phyloP scores from a whole-genome alignment of 2,113 vertebrate genomes.

The Callaeas wilsoni region DNA sequence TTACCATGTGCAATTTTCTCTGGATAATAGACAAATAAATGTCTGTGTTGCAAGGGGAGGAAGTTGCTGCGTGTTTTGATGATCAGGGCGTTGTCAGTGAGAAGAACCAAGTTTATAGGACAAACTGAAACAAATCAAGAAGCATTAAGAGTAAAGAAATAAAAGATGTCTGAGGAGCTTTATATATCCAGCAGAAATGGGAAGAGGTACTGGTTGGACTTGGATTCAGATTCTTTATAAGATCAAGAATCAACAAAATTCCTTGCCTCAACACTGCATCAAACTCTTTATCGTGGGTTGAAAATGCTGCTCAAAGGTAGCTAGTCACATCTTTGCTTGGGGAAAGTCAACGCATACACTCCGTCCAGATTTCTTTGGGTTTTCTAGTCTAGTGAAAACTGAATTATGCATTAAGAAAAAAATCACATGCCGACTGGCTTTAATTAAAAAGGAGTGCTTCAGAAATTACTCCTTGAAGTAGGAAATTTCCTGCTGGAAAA shows the following conservation, averaged over 20 bases:
- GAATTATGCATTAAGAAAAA: not conserved
- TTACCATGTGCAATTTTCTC: not conserved
- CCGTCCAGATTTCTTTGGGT: not conserved
- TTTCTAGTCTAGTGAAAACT: not conserved
- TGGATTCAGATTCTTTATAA: not conserved
- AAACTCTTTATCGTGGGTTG: not conserved
- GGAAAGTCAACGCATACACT: not conserved
- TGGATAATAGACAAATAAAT: not conserved
- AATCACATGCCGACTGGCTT: not conserved
- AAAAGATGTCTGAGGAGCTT: not conserved
- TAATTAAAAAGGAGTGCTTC: not conserved
- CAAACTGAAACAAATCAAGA: not conserved
- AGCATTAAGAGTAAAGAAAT: not conserved
- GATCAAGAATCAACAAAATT: not conserved
- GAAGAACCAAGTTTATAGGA: not conserved
- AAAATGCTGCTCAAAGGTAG: not conserved
- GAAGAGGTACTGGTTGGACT: not conserved
- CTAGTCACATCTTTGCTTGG: not conserved
- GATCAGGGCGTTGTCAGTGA: not conserved
- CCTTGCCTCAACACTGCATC: not conserved
- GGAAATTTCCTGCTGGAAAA: not conserved
- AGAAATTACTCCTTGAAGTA: not conserved
- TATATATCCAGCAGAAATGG: not conserved
- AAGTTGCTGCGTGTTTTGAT: not conserved
- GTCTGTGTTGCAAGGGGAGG: fast-evolving